Percentiles rank a stretch among this genome's conserved stretches.
Conservation (phyloP, 1,140 invertebrate genomes). For the Bactericera cockerelli region DNA sequence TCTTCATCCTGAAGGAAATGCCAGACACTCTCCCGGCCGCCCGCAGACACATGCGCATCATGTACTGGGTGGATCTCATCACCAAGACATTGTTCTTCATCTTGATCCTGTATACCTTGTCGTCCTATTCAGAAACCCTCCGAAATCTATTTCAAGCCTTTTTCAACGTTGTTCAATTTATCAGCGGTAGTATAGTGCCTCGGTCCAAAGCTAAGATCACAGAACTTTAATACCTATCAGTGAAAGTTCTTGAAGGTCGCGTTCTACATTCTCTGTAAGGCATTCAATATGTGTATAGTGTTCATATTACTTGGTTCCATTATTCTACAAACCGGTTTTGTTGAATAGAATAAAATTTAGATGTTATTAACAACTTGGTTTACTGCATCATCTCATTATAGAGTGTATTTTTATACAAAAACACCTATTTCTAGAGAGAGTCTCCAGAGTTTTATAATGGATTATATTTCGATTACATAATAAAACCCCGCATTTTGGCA, state of each 20-base stretch:
- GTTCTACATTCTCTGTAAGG: slow-evolving; percentile 1
- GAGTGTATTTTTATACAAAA: no score
- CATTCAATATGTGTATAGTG: background rate
- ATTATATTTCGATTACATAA: no score
- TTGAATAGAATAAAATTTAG: no score
- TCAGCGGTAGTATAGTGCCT: background rate
- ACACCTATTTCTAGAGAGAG: no score
- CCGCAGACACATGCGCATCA: slow-evolving; percentile 53
- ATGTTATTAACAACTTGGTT: no score
- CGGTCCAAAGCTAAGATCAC: slow-evolving; percentile 6
- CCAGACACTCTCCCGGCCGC: slow-evolving; percentile 67
- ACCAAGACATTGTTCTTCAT: slow-evolving; percentile 32
- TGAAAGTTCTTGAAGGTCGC: background rate
- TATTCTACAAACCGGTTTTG: background rate
- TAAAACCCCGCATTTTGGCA: no score
- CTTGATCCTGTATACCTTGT: slow-evolving; percentile 27
- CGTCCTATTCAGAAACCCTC: slow-evolving; percentile 3
- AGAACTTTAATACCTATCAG: slow-evolving; percentile 2
- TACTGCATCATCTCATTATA: no score
- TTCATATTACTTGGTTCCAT: background rate
- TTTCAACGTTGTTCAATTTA: background rate
- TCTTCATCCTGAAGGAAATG: slow-evolving; percentile 66
- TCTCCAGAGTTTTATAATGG: no score
- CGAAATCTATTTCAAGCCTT: background rate
- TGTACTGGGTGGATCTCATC: slow-evolving; percentile 40